Evolutionary conservation across 2,888 invertebrate genomes (phyloP).

Genomic region (Luperina nickerlii): DNA sequence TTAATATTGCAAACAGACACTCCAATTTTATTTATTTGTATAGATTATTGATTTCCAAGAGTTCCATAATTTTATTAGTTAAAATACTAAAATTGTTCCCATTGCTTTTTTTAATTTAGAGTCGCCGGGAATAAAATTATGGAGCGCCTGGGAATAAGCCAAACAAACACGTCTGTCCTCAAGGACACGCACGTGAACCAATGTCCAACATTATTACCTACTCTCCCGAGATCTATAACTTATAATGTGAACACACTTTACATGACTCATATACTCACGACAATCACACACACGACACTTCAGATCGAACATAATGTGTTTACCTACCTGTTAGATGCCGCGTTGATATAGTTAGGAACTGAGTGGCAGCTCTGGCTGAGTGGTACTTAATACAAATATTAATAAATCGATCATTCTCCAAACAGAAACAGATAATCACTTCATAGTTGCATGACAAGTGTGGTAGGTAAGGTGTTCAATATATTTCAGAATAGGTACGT

Average conservation of each 20-base stretch:
- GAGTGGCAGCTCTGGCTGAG: neutral
- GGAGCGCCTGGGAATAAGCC: too few relatives aligned
- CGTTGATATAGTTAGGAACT: neutral
- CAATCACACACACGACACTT: neutral
- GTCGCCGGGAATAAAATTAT: too few relatives aligned
- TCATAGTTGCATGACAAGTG: neutral
- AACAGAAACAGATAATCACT: neutral
- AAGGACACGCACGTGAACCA: constrained; percentile 66
- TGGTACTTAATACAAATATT: neutral
- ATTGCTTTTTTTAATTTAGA: too few relatives aligned
- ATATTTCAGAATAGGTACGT: neutral
- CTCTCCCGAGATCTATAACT: constrained; percentile 45
- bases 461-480: neutral
- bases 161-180: constrained; percentile 69
- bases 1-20: too few relatives aligned
- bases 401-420: neutral
- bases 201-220: constrained; percentile 67
- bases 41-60: too few relatives aligned
- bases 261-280: constrained; percentile 6
- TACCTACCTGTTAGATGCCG: neutral
- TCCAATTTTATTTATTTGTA: too few relatives aligned
- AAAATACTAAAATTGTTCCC: too few relatives aligned
- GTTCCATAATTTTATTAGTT: too few relatives aligned
- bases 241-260: constrained; percentile 12
- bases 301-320: neutral